Evolutionary conservation across 1,140 invertebrate genomes (phyloP), one percentile per base, ranked within the genome.

Genomic region (Platyscapa corneri): DNA sequence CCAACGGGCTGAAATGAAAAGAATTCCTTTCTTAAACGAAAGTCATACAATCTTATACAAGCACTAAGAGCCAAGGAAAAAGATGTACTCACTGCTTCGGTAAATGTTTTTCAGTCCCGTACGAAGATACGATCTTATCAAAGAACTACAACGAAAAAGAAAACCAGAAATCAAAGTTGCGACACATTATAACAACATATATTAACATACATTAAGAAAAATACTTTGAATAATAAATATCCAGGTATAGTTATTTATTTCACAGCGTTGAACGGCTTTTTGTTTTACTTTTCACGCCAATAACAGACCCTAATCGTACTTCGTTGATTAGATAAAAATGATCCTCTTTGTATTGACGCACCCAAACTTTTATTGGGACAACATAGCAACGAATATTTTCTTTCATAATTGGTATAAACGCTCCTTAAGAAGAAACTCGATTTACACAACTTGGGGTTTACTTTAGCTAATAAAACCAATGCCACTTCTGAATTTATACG

Each of bases 21-120:
- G 70, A 74, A 42, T 42, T 74, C 42, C 34, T 42, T 74, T n/a
- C 34, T 74, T 74, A 74, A 74, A 74, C 23, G 37, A 74, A 74
- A 74, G 37, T 74, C 39, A 42, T 74, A 74, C 70, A n/a, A 42
- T 74, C 39, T 74, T 42, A n/a, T 42, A 42, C 23, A n/a, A 74
- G 37, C 12, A 14, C 70, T 42, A 42, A 42, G 37, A 42, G 27
- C 27, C 8, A 74, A 42, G 39, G 37, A 70, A 70, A 70, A 70
- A 42, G 23, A 42, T 74, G 37, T 42, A n/a, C 70, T 42, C 34
- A 39, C 34, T 23, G 18, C 67, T 37, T 37, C 1, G 18, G 67
- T 70, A 70, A 37, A 37, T 37, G 67, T 42, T 74, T 74, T 74
- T 74, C 37, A 74, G 27, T 10, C 8, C 37, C 37, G 39, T 74